phyloP scores from a whole-genome alignment of 2,888 invertebrate species.

The Pollenia amentaria region DNA sequence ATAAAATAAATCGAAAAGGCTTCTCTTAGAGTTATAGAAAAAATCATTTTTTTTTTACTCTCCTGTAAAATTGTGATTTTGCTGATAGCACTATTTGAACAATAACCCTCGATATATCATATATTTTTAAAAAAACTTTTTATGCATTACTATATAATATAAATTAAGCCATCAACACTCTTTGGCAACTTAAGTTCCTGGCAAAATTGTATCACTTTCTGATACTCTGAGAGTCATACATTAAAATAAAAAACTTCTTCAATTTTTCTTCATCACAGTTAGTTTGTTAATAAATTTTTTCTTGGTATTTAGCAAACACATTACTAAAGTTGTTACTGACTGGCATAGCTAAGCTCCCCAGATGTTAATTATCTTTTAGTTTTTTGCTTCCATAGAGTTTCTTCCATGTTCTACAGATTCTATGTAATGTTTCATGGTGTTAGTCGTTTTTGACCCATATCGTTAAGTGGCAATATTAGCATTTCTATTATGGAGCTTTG shows the following conservation, averaged over 20 bases:
- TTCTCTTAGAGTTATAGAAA: too few relatives aligned
- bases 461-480: conserved; percentile 72
- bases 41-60: too few relatives aligned
- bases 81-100: too few relatives aligned
- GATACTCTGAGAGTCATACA: background rate
- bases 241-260: background rate
- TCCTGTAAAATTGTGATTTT: too few relatives aligned
- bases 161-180: too few relatives aligned
- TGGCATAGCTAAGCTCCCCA: conserved; percentile 55
- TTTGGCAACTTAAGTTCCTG: too few relatives aligned
- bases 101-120: too few relatives aligned
- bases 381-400: conserved; percentile 30
- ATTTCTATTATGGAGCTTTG: conserved; percentile 70
- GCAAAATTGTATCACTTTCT: too few relatives aligned
- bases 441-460: conserved; percentile 67
- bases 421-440: conserved; percentile 45
- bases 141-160: too few relatives aligned
- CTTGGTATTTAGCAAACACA: conserved; percentile 27
- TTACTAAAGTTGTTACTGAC: conserved; percentile 41
- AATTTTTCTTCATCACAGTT: conserved; percentile 21
- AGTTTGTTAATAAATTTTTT: conserved; percentile 22
- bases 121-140: too few relatives aligned
- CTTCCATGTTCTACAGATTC: conserved; percentile 36
- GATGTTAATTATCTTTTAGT: conserved; percentile 66
- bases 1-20: too few relatives aligned